A percentile compares a stretch with the other conserved stretches of the same genome.
Conservation (phyloP, 2,113 vertebrate genomes). For the Balaeniceps rex region DNA sequence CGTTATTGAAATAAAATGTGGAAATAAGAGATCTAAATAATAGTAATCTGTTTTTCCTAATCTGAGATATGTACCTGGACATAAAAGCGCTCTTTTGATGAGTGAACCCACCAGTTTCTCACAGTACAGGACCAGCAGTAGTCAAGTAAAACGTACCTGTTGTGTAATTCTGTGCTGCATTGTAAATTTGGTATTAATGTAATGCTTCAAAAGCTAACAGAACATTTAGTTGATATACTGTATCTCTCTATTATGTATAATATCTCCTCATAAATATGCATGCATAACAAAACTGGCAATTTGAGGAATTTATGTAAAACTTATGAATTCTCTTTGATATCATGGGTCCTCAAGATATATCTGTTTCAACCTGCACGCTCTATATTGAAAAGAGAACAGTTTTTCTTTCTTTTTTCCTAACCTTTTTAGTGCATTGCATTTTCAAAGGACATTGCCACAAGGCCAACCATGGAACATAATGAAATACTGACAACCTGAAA, state of each 20-base stretch:
- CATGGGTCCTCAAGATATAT: not conserved
- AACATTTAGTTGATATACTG: conserved; percentile 33
- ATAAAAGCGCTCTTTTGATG: not conserved
- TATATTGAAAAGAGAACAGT: not conserved
- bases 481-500: not conserved
- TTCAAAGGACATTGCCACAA: not conserved
- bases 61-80: not conserved
- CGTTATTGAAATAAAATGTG: not conserved
- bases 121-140: not conserved
- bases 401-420: not conserved
- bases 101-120: not conserved
- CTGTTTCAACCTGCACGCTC: not conserved
- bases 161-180: not conserved
- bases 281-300: conserved; percentile 33
- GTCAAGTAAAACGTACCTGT: not conserved
- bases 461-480: not conserved
- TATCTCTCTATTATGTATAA: conserved; percentile 38
- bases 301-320: conserved; percentile 57
- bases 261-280: conserved; percentile 43
- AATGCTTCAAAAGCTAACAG: conserved; percentile 36
- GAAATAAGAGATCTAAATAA: not conserved
- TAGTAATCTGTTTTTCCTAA: not conserved
- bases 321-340: conserved; percentile 42
- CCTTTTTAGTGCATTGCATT: not conserved
- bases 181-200: not conserved